Evolutionary conservation across 2,888 invertebrate species (phyloP), one percentile per base, ranked within the genome.

Genomic region (Cynaeus angustus): DNA sequence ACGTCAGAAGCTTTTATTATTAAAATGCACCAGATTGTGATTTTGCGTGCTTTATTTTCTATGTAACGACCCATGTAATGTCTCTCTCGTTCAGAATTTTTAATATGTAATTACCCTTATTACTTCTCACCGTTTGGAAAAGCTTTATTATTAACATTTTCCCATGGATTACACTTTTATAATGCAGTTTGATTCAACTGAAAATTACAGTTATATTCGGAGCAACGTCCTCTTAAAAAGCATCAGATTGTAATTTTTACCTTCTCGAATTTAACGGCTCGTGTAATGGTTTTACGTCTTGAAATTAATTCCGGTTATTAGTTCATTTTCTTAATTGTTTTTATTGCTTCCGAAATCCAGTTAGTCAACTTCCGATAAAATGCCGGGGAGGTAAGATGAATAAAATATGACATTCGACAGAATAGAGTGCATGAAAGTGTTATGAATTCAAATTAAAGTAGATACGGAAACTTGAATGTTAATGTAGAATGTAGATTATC

Each of bases 41-140:
- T 50, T 50, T 26, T 16, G 46, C 46, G 10, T 12, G 12, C 46
- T 46, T 50, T 50, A 12, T 28, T 50, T 30, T 50, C 30, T 16
- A 50, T 50, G 21, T 50, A 50, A 50, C 50, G 50, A 28, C n/a
- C 50, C 50, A 28, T 50, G 16, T 50, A 50, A 50, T 50, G 50
- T 21, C 48, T 33, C 16, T 33, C 37, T 7, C 8, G 8, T 53
- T 37, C 13, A 12, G n/a, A 30, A 33, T 53, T 14, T 10, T 53
- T 12, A 13, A 13, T 30, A 9, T 53, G 30, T 53, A 53, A 53
- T 53, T 37, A 33, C 33, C 8, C 10, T 53, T 53, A 33, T 53
- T 53, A 33, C 33, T 53, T 53, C 50, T 33, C 41, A 6, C 6
- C n/a, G 12, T 41, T 1, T 33, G 9, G 33, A 21, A 4, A 4